Percentiles rank a stretch among this genome's conserved stretches.
These are phyloP conservation scores for Pachydiplax longipennis DNA, from an alignment of 2,888 invertebrate genomes.

Conservation along the genomic window DNA sequence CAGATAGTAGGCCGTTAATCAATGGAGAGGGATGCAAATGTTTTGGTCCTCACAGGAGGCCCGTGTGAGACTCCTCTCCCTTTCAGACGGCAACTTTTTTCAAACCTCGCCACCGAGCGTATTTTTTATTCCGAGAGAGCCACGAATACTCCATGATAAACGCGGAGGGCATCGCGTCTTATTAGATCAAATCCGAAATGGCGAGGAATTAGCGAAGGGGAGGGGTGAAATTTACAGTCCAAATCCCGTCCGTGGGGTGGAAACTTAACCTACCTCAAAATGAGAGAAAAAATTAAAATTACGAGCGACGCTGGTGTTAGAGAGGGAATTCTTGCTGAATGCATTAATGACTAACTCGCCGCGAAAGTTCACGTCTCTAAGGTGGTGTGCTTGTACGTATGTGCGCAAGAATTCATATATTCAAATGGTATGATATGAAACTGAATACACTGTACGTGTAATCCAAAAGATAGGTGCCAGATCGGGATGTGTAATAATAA, in stretches of 20 bases:
- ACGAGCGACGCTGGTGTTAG: neutral
- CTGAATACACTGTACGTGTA: too few relatives aligned
- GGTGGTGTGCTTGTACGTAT: neutral
- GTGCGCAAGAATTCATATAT: too few relatives aligned
- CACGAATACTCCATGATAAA: neutral
- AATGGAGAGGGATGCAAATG: slow-evolving; percentile 44
- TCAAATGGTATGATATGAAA: too few relatives aligned
- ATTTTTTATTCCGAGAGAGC: neutral
- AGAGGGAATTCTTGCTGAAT: neutral
- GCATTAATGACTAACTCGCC: neutral
- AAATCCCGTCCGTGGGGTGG: neutral
- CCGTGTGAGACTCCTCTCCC: neutral
- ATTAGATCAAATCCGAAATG: neutral
- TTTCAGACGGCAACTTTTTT: neutral
- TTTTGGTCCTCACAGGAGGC: slow-evolving; percentile 43
- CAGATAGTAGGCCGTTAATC: slow-evolving; percentile 42
- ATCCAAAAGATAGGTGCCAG: too few relatives aligned
- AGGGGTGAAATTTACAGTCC: neutral
- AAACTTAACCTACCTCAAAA: neutral
- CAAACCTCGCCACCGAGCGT: neutral
- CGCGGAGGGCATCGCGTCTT: neutral
- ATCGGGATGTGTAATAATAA: too few relatives aligned
- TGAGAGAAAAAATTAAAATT: neutral
- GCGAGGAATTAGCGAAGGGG: neutral
- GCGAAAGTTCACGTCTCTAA: neutral